phyloP scores from a whole-genome alignment of 2,113 vertebrate species.

The Taxidea taxus region DNA sequence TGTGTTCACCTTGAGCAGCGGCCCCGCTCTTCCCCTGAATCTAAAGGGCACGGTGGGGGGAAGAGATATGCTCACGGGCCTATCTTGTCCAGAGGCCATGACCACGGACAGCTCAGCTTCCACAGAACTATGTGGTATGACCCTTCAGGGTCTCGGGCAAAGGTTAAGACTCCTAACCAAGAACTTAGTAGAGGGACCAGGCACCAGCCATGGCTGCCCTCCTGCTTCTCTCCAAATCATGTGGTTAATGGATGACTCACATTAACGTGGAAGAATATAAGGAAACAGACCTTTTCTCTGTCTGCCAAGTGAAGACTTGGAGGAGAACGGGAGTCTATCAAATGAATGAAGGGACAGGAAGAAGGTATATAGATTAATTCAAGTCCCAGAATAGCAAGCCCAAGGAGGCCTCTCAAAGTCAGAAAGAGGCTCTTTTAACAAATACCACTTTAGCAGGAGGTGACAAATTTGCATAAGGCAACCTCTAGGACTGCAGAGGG shows the following conservation, averaged over 20 bases:
- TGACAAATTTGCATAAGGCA: not conserved
- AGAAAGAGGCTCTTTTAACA: not conserved
- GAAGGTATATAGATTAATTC: not conserved
- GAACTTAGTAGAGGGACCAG: not conserved
- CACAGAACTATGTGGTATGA: not conserved
- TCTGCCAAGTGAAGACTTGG: not conserved
- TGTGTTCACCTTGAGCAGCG: not conserved
- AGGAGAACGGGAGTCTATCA: not conserved
- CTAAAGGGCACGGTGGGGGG: not conserved
- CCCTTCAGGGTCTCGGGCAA: not conserved
- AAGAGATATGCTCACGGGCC: not conserved
- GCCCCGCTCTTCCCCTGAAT: too few relatives aligned
- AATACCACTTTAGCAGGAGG: not conserved
- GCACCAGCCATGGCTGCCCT: not conserved
- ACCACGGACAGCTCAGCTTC: not conserved
- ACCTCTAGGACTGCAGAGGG: not conserved
- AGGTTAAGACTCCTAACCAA: not conserved
- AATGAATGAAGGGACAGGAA: not conserved
- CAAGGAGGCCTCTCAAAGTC: not conserved
- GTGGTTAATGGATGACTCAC: not conserved
- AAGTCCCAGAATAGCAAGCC: not conserved
- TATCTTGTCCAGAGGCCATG: not conserved
- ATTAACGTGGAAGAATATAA: not conserved
- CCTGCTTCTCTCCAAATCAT: not conserved
- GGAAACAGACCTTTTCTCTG: not conserved